Conservation (phyloP, 2,113 vertebrate species). For the Salvelinus alpinus region DNA sequence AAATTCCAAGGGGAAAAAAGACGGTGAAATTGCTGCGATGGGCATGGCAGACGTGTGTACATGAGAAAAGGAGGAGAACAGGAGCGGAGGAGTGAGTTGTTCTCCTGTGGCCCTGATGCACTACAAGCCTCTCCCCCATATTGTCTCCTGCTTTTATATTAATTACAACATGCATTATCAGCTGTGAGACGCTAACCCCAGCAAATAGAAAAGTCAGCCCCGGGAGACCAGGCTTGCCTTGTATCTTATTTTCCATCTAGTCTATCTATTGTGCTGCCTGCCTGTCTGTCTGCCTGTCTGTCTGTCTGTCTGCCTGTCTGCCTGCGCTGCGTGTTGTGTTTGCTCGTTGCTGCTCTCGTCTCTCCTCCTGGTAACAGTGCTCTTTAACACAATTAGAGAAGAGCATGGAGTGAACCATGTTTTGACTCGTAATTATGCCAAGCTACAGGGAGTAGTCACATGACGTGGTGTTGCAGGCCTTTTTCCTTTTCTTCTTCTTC, state of each 20-base stretch:
- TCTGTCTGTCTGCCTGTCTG: too few relatives aligned
- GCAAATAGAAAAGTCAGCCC: conserved; percentile 94
- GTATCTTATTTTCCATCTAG: conserved; percentile 90
- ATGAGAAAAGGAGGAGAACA: conserved; percentile 82
- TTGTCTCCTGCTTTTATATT: conserved; percentile 99
- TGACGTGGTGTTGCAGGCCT: conserved; percentile 43
- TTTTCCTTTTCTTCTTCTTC: conserved; percentile 30
- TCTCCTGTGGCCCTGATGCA: conserved; percentile 47
- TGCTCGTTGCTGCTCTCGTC: conserved; percentile 65
- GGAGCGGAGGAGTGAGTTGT: conserved; percentile 62
- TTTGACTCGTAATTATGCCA: conserved; percentile 91
- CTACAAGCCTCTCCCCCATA: conserved; percentile 85
- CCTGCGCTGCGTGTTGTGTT: conserved; percentile 60
- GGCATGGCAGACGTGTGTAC: conserved; percentile 77
- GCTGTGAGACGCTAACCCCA: conserved; percentile 89
- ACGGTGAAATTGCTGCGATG: conserved; percentile 77
- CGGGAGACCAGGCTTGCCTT: conserved; percentile 87
- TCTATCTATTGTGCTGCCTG: conserved; percentile 79
- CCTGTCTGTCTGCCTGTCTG: background rate
- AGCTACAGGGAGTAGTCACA: conserved; percentile 87
- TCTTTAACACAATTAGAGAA: conserved; percentile 96
- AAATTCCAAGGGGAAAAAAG: conserved; percentile 80
- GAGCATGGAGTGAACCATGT: conserved; percentile 82
- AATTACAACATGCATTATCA: conserved; percentile 99
- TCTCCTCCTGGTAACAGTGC: conserved; percentile 86